phyloP scores from a whole-genome alignment of 1,140 invertebrate species.

The Neodiprion lecontei region DNA sequence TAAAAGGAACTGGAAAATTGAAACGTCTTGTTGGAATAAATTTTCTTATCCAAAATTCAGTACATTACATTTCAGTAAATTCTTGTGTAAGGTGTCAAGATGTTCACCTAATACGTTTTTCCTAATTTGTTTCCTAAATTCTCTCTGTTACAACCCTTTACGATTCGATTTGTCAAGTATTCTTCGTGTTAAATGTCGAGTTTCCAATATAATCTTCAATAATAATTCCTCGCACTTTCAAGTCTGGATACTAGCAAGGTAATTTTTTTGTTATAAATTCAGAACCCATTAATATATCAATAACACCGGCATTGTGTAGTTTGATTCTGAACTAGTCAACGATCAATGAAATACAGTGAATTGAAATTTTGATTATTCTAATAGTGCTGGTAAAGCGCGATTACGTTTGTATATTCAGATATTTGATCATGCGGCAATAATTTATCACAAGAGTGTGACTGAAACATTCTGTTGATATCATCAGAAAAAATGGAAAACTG shows the following conservation, averaged over 20 bases:
- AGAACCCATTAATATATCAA: too few relatives aligned
- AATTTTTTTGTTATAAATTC: too few relatives aligned
- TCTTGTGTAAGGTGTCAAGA: too few relatives aligned
- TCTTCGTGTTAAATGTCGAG: background rate
- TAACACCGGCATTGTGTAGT: too few relatives aligned
- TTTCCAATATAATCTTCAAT: background rate
- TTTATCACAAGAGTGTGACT: too few relatives aligned
- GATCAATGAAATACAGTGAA: background rate
- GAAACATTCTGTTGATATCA: too few relatives aligned
- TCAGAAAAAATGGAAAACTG: too few relatives aligned
- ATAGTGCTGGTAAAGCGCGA: background rate
- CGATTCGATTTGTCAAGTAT: background rate
- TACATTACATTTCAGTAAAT: background rate
- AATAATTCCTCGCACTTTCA: background rate
- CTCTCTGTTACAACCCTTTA: background rate
- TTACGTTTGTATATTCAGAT: background rate
- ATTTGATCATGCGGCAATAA: background rate
- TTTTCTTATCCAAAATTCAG: slow-evolving; percentile 37
- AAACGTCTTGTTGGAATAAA: slow-evolving; percentile 39
- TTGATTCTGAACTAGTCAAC: too few relatives aligned
- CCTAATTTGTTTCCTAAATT: too few relatives aligned
- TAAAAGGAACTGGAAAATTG: slow-evolving; percentile 48
- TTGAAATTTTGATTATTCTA: background rate
- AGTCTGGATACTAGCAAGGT: background rate
- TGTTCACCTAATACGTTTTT: too few relatives aligned